Percentiles rank a stretch among this genome's conserved stretches.
Conservation (phyloP, 2,888 invertebrate genomes). For the Heliconius ethilla region DNA sequence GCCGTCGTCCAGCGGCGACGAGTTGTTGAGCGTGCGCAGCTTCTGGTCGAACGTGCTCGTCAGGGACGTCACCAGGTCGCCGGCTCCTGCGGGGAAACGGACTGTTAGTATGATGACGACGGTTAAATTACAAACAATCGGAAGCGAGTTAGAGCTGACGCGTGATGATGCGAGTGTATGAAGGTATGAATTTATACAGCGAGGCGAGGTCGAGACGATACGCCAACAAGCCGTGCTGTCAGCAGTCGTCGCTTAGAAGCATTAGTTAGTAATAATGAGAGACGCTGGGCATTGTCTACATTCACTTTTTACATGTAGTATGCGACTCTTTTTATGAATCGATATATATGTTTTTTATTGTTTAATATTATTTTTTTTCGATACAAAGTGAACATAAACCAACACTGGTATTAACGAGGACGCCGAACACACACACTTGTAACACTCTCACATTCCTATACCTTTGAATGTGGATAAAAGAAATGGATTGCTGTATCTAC, state of each 20-base stretch:
- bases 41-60: constrained; percentile 93
- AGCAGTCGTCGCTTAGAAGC: constrained; percentile 67
- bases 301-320: constrained; percentile 41
- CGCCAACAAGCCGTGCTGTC: constrained; percentile 59
- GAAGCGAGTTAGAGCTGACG: constrained; percentile 69
- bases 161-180: constrained; percentile 51
- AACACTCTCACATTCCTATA: constrained; percentile 80
- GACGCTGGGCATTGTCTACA: constrained; percentile 51
- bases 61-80: constrained; percentile 90
- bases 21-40: constrained; percentile 87
- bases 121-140: constrained; percentile 46
- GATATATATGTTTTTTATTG: background rate
- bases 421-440: constrained; percentile 69
- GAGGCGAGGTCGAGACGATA: constrained; percentile 52
- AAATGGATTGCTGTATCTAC: constrained; percentile 79
- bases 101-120: background rate
- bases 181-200: constrained; percentile 49
- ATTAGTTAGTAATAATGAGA: constrained; percentile 63
- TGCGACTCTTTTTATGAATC: background rate
- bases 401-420: constrained; percentile 54
- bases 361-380: constrained; percentile 19
- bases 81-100: constrained; percentile 85
- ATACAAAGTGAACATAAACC: constrained; percentile 56
- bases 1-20: constrained; percentile 84
- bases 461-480: constrained; percentile 79